These are phyloP conservation scores for Drosophila pachea DNA, from an alignment of 1,140 invertebrate genomes.

Conservation along the genomic window DNA sequence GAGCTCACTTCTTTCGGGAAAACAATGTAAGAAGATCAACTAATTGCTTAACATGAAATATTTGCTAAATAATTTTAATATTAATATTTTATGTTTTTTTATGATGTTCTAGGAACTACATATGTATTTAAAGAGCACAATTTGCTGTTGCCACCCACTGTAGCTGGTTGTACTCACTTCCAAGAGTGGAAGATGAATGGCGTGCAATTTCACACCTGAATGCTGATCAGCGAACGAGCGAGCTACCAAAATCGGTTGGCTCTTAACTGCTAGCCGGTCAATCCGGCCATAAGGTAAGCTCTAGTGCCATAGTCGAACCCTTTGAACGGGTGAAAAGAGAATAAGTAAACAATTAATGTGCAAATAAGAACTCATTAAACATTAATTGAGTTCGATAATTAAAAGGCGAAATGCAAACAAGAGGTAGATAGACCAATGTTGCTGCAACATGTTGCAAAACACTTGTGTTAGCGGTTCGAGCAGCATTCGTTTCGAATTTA, in stretches of 20 bases:
- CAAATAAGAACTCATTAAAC: constrained; percentile 69
- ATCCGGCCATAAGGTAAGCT: not conserved
- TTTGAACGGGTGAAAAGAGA: constrained; percentile 27
- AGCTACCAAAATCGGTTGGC: constrained; percentile 52
- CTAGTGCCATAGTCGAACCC: not conserved
- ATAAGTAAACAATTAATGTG: constrained; percentile 69
- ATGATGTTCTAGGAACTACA: no score
- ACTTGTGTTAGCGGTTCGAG: constrained; percentile 21
- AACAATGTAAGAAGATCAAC: not conserved
- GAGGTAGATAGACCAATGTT: constrained; percentile 31
- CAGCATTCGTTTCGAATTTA: constrained; percentile 11
- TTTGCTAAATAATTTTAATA: no score
- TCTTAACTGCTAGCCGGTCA: constrained; percentile 39
- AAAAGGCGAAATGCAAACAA: constrained; percentile 25
- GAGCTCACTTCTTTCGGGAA: not conserved
- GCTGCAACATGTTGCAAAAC: constrained; percentile 43
- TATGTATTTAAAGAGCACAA: not conserved
- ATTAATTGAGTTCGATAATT: constrained; percentile 76
- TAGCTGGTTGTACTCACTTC: not conserved
- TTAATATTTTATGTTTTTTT: no score
- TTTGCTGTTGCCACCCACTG: constrained; percentile 8
- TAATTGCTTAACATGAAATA: no score
- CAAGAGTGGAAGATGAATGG: constrained; percentile 37
- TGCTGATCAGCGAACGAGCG: constrained; percentile 29
- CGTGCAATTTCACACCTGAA: constrained; percentile 65